Conservation (phyloP, 2,888 invertebrate genomes). For the Pollenia griseotomentosa region DNA sequence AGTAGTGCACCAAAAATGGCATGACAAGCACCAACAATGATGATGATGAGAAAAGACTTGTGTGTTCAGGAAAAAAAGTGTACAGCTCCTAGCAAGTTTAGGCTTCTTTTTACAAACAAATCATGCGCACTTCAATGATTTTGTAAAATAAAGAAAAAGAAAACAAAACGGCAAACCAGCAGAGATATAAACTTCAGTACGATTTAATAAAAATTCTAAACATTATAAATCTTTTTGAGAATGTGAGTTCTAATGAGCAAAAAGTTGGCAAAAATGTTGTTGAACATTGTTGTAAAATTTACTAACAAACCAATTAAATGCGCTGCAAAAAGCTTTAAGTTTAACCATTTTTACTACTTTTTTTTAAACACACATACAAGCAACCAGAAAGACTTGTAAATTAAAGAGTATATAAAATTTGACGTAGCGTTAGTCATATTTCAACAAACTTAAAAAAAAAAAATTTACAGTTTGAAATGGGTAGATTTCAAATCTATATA, state of each 20-base stretch:
- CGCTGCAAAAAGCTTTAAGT: conserved; percentile 44
- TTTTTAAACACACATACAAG: not conserved
- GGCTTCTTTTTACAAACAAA: conserved; percentile 58
- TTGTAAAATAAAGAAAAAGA: not conserved
- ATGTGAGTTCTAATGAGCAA: conserved; percentile 73
- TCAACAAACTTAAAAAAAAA: no score
- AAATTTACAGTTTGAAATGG: no score
- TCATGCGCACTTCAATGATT: conserved; percentile 67
- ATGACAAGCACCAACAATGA: conserved; percentile 8
- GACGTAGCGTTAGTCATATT: no score
- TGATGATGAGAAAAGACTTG: conserved; percentile 16
- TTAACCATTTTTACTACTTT: conserved; percentile 11
- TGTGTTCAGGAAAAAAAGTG: not conserved
- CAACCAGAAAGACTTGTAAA: not conserved
- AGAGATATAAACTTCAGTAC: conserved; percentile 61
- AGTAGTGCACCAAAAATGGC: conserved; percentile 4
- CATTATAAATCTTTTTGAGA: conserved; percentile 72
- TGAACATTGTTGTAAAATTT: conserved; percentile 73
- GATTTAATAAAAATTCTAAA: conserved; percentile 70
- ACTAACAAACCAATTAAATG: conserved; percentile 74
- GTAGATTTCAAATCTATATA: no score
- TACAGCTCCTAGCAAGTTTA: conserved; percentile 60
- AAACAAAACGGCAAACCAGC: conserved; percentile 10
- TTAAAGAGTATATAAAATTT: not conserved
- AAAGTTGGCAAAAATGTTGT: conserved; percentile 72